These are phyloP conservation scores for Taphrorychus bicolor DNA, from an alignment of 2,888 invertebrate species.

Conservation along the genomic window DNA sequence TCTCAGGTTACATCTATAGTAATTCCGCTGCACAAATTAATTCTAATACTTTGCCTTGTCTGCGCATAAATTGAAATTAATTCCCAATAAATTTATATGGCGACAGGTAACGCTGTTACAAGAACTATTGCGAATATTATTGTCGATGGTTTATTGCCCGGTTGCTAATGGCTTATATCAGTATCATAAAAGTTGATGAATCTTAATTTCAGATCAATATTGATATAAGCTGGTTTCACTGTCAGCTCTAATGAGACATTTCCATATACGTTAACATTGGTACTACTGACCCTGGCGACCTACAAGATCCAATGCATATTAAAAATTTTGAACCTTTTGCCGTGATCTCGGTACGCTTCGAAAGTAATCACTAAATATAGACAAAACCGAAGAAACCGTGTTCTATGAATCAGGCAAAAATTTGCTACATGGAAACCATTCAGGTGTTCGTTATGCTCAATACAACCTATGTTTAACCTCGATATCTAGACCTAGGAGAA, in stretches of 20 bases:
- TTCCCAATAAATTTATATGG: conserved; percentile 27
- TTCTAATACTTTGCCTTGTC: conserved; percentile 22
- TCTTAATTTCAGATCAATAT: too few species aligned
- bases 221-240: conserved; percentile 13
- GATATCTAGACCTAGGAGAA: conserved; percentile 7
- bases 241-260: conserved; percentile 19
- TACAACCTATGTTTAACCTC: conserved; percentile 33
- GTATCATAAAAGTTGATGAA: too few species aligned
- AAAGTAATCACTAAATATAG: conserved; percentile 37
- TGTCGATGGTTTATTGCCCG: conserved; percentile 5
- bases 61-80: conserved; percentile 30
- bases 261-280: conserved; percentile 25
- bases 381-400: conserved; percentile 23
- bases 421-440: conserved; percentile 26
- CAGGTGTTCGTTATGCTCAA: conserved; percentile 29
- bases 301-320: conserved; percentile 23
- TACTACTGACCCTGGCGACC: conserved; percentile 28
- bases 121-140: conserved; percentile 26
- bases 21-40: conserved; percentile 29
- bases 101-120: conserved; percentile 23
- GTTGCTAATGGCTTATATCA: neutral
- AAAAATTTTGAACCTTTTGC: conserved; percentile 31
- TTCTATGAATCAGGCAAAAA: conserved; percentile 32
- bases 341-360: conserved; percentile 24
- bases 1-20: conserved; percentile 21